A percentile compares a stretch with the other conserved stretches of the same genome.
phyloP scores from a whole-genome alignment of 2,113 vertebrate genomes.

The Myotis yumanensis region DNA sequence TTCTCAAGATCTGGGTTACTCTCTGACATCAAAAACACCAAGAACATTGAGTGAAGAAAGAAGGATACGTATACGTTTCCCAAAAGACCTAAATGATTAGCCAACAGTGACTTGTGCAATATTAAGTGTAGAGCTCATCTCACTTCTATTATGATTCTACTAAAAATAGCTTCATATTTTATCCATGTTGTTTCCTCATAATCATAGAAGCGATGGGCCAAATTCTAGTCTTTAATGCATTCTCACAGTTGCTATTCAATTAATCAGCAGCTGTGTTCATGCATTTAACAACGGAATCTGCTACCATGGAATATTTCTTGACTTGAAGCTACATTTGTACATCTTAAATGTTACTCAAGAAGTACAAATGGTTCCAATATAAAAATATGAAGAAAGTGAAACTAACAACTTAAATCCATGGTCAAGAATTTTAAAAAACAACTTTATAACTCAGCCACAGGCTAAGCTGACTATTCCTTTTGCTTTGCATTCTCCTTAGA shows the following conservation, averaged over 20 bases:
- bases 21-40: not conserved
- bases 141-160: conserved; percentile 8
- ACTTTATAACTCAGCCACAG: not conserved
- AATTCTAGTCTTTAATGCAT: conserved; percentile 59
- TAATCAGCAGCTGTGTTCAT: conserved; percentile 46
- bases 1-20: not conserved
- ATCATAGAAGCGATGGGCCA: conserved; percentile 11
- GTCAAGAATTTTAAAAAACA: conserved; percentile 12
- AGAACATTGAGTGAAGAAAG: not conserved
- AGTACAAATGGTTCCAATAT: not conserved
- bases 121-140: not conserved
- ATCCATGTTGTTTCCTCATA: conserved; percentile 39
- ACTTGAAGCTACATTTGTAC: not conserved
- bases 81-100: conserved; percentile 34
- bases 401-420: not conserved
- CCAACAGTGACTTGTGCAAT: not conserved
- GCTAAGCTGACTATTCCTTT: not conserved
- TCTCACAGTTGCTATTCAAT: conserved; percentile 44
- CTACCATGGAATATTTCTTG: conserved; percentile 29
- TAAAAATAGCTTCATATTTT: conserved; percentile 35
- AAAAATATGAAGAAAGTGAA: conserved; percentile 32
- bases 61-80: not conserved
- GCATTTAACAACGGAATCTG: conserved; percentile 59
- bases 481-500: not conserved
- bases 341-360: not conserved